phyloP scores from a whole-genome alignment of 2,113 vertebrate genomes.

The Phycodurus eques region DNA sequence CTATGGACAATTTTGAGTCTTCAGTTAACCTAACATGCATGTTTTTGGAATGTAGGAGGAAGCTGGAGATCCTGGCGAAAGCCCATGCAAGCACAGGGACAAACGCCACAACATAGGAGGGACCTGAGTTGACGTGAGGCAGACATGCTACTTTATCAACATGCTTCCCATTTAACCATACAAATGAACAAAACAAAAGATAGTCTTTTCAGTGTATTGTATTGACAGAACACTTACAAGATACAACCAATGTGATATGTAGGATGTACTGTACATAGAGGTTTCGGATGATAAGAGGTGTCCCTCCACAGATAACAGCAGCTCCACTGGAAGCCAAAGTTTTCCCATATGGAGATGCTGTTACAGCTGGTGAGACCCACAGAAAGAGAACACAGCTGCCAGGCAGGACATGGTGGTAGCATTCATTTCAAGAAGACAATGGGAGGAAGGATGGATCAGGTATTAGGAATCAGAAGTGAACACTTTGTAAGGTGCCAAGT shows the following conservation, averaged over 20 bases:
- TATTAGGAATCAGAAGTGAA: neutral
- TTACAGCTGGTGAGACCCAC: slow-evolving; percentile 76
- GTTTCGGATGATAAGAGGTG: slow-evolving; percentile 45
- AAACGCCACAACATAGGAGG: too few species aligned
- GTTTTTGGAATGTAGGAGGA: too few species aligned
- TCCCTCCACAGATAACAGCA: slow-evolving; percentile 74
- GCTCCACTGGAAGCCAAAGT: slow-evolving; percentile 72
- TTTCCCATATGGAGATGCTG: slow-evolving; percentile 79
- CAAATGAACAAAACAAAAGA: neutral
- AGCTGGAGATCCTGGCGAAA: too few species aligned
- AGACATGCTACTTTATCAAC: neutral
- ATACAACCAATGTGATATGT: neutral
- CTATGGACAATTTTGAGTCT: too few species aligned
- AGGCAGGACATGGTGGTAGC: neutral
- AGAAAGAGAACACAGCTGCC: slow-evolving; percentile 37
- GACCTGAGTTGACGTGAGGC: too few species aligned
- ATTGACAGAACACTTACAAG: neutral
- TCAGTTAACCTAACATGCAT: too few species aligned
- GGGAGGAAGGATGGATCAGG: neutral
- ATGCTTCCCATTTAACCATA: neutral
- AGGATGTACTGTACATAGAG: neutral
- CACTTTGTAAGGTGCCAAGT: neutral
- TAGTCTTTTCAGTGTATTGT: neutral
- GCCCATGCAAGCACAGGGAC: too few species aligned
- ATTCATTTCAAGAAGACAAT: slow-evolving; percentile 9